A percentile compares a stretch with the other conserved stretches of the same genome.
Conservation (phyloP, 2,888 invertebrate genomes). For the Xestia c-nigrum region DNA sequence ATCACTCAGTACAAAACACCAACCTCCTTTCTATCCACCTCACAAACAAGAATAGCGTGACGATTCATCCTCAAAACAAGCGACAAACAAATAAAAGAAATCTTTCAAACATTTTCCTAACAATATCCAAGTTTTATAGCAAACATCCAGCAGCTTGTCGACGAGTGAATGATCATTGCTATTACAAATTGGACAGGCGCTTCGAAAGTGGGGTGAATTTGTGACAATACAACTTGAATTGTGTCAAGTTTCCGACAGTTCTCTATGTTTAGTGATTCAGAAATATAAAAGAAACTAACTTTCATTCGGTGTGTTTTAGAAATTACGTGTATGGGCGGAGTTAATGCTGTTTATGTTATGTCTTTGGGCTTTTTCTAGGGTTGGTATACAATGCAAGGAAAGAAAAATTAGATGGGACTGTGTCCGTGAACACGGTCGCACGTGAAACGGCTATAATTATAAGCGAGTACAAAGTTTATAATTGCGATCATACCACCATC, state of each 20-base stretch:
- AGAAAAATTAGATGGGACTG: background rate
- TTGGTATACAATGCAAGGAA: background rate
- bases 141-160: slow-evolving; percentile 62
- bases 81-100: slow-evolving; percentile 44
- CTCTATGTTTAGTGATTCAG: slow-evolving; percentile 51
- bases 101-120: slow-evolving; percentile 47
- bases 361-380: background rate
- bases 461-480: no score
- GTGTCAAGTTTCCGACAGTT: slow-evolving; percentile 57
- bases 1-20: background rate
- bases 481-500: no score
- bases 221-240: slow-evolving; percentile 59
- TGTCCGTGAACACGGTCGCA: no score
- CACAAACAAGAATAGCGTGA: slow-evolving; percentile 12
- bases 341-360: slow-evolving; percentile 1
- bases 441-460: no score
- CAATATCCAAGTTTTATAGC: slow-evolving; percentile 56
- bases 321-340: slow-evolving; percentile 7
- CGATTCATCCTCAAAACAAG: background rate
- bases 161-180: slow-evolving; percentile 66
- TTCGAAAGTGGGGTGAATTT: slow-evolving; percentile 51
- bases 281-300: slow-evolving; percentile 38
- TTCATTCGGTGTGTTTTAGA: slow-evolving; percentile 19
- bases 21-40: background rate
- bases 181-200: slow-evolving; percentile 67